phyloP scores from a whole-genome alignment of 2,113 vertebrate species.

The Delphinapterus leucas region DNA sequence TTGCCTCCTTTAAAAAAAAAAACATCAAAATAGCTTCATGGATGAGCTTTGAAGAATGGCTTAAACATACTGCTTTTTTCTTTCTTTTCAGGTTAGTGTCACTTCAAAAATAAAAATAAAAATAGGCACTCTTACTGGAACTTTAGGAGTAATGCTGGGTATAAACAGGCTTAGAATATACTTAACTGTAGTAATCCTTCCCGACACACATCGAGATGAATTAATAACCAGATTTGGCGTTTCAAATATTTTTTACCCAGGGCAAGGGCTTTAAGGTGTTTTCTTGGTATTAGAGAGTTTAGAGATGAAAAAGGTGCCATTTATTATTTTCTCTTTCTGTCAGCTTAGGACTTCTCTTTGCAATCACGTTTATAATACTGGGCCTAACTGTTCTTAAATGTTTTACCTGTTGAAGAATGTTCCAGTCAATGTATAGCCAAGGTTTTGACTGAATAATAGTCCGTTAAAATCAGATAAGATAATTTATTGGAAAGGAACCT shows the following conservation, averaged over 20 bases:
- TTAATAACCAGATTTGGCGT: constrained; percentile 72
- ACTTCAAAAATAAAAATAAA: constrained; percentile 74
- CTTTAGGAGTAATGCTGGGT: constrained; percentile 47
- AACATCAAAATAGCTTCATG: constrained; percentile 47
- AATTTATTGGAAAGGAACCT: not conserved
- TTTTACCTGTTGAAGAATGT: constrained; percentile 58
- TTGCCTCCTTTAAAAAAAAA: not conserved
- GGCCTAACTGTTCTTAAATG: constrained; percentile 55
- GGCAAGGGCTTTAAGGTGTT: constrained; percentile 75
- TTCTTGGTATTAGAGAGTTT: constrained; percentile 75
- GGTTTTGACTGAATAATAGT: constrained; percentile 1
- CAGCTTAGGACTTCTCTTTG: constrained; percentile 58
- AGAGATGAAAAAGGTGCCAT: constrained; percentile 72
- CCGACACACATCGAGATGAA: constrained; percentile 58
- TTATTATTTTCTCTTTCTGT: constrained; percentile 75
- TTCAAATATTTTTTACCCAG: constrained; percentile 76
- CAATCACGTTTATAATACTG: constrained; percentile 52
- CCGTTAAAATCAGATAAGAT: not conserved
- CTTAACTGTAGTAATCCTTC: constrained; percentile 69
- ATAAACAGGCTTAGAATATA: constrained; percentile 69
- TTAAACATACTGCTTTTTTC: constrained; percentile 40
- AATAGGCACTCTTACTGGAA: constrained; percentile 63
- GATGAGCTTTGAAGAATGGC: constrained; percentile 61
- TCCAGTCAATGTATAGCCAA: not conserved
- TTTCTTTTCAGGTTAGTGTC: constrained; percentile 57